Conservation (phyloP, 2,888 invertebrate genomes). For the Bugulina stolonifera region DNA sequence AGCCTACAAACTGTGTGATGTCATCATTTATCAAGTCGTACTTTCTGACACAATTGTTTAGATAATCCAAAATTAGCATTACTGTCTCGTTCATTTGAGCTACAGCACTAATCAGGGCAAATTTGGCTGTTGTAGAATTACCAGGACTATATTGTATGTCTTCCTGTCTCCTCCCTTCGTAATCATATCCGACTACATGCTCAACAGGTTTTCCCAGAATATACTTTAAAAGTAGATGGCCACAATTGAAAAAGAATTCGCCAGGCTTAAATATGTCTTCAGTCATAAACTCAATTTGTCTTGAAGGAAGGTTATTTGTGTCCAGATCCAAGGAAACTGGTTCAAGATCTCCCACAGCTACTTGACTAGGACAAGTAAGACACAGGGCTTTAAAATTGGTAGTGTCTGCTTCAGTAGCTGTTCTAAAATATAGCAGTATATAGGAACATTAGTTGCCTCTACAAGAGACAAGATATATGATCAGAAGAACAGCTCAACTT, state of each 20-base stretch:
- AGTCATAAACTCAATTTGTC: not conserved
- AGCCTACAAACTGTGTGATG: not conserved
- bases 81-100: not conserved
- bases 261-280: conserved; percentile 2
- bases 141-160: not conserved
- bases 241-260: not conserved
- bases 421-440: too few relatives aligned
- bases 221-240: not conserved
- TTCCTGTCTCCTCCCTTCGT: not conserved
- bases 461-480: too few relatives aligned
- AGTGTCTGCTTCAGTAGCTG: not conserved
- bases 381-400: not conserved
- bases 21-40: not conserved
- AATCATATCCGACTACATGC: not conserved
- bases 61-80: not conserved
- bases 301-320: not conserved
- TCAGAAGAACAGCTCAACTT: too few relatives aligned
- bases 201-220: not conserved
- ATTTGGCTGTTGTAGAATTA: conserved; percentile 5
- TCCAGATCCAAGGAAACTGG: not conserved
- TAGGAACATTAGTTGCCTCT: too few relatives aligned
- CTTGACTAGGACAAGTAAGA: not conserved
- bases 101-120: not conserved
- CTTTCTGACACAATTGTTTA: conserved; percentile 10
- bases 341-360: not conserved